Conservation (phyloP, 2,888 invertebrate species). For the Caenorhabditis angaria region DNA sequence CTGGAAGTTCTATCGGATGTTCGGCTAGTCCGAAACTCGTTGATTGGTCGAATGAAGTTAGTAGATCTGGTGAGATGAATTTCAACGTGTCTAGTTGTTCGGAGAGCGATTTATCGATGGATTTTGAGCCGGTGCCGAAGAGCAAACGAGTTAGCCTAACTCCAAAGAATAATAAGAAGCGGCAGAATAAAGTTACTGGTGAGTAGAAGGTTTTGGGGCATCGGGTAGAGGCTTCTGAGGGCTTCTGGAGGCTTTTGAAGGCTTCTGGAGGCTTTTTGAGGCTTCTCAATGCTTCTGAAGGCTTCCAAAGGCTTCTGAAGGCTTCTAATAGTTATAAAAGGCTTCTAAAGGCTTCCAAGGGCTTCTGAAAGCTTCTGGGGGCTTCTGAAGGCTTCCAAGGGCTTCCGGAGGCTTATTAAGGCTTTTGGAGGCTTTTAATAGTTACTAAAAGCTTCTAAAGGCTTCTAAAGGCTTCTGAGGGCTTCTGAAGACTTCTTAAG, state of each 20-base stretch:
- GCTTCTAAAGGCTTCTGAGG: constrained; percentile 2
- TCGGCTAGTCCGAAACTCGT: constrained; percentile 19
- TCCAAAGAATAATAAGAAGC: no score
- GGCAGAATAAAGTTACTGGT: constrained; percentile 38
- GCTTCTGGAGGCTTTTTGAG: not conserved
- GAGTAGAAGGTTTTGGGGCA: constrained; percentile 10
- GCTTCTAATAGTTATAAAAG: no score
- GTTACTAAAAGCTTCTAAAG: not conserved
- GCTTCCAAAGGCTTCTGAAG: no score
- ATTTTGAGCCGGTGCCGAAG: constrained; percentile 20
- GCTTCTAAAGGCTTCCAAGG: no score
- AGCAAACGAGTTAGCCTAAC: constrained; percentile 1
- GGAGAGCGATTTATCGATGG: constrained; percentile 8
- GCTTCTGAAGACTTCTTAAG: not conserved
- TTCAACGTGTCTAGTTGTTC: constrained; percentile 10
- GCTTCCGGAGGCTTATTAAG: not conserved
- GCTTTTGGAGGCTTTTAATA: not conserved
- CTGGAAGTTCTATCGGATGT: not conserved
- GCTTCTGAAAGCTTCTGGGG: not conserved
- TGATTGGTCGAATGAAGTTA: constrained; percentile 13
- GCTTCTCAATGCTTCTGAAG: not conserved
- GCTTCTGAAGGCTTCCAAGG: constrained; percentile 5
- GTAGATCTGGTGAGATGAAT: constrained; percentile 16
- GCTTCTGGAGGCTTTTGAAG: no score
- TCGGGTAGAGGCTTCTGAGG: not conserved